These are phyloP conservation scores for Pterostichus madidus DNA, from an alignment of 2,888 invertebrate species.

Conservation along the genomic window DNA sequence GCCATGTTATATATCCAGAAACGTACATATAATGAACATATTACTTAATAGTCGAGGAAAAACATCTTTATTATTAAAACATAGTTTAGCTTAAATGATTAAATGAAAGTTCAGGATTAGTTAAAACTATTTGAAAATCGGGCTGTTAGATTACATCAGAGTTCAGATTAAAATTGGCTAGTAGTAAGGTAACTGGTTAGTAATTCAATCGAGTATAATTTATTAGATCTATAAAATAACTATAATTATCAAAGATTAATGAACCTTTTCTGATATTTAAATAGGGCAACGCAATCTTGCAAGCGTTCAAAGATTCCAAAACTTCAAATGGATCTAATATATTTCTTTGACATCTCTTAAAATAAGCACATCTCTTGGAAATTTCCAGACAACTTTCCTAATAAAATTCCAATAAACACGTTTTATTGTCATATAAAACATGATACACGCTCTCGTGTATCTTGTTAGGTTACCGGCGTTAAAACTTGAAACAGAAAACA, in stretches of 20 bases:
- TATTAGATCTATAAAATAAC: slow-evolving; percentile 44
- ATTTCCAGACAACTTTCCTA: slow-evolving; percentile 40
- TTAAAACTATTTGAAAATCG: too few relatives aligned
- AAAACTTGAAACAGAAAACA: neutral
- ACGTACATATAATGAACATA: too few relatives aligned
- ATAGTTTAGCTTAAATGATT: too few relatives aligned
- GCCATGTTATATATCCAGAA: too few relatives aligned
- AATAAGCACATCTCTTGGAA: slow-evolving; percentile 47
- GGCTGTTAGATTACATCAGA: too few relatives aligned
- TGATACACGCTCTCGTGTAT: slow-evolving; percentile 29
- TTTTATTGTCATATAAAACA: slow-evolving; percentile 52
- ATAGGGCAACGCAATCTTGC: slow-evolving; percentile 40
- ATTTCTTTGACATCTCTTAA: slow-evolving; percentile 44
- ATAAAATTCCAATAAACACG: slow-evolving; percentile 44
- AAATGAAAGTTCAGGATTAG: too few relatives aligned
- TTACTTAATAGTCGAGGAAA: too few relatives aligned
- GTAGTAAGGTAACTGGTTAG: neutral
- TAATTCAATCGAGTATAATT: slow-evolving; percentile 38
- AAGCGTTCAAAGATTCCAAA: slow-evolving; percentile 44
- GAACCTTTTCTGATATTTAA: slow-evolving; percentile 50
- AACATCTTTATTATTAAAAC: too few relatives aligned
- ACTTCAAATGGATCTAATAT: slow-evolving; percentile 54
- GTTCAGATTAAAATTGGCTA: too few relatives aligned
- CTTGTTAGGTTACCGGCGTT: neutral
- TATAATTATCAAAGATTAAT: slow-evolving; percentile 53